Evolutionary conservation across 1,140 invertebrate species (phyloP).

Genomic region (Atta colombica): DNA sequence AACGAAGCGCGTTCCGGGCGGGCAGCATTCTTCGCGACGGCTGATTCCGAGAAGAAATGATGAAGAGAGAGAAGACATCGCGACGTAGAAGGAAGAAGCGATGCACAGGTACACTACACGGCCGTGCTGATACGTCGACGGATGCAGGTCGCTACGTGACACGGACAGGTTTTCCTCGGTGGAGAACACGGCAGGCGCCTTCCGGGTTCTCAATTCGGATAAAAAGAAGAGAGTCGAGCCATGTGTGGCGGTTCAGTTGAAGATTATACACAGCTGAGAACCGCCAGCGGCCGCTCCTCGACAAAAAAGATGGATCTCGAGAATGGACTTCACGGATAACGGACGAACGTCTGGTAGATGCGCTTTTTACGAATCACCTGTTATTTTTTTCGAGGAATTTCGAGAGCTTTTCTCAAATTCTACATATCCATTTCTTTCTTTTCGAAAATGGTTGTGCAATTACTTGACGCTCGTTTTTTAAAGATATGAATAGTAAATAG

Average conservation of each 20-base stretch:
- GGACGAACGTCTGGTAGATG: neutral
- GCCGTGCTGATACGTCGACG: constrained; percentile 28
- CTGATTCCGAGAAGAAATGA: constrained; percentile 28
- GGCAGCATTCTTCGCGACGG: neutral
- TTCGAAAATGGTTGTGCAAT: neutral
- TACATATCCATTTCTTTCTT: neutral
- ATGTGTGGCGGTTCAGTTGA: neutral
- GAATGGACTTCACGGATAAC: constrained; percentile 4
- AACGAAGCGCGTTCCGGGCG: neutral
- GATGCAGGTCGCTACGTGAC: constrained; percentile 71
- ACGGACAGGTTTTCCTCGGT: constrained; percentile 74
- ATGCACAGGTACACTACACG: constrained; percentile 47
- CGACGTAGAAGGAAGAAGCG: neutral
- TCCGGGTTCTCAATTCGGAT: constrained; percentile 70
- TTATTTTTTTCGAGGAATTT: neutral
- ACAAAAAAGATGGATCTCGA: constrained; percentile 24
- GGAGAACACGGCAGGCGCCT: constrained; percentile 51
- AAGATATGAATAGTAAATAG: neutral
- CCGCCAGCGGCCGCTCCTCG: constrained; percentile 43
- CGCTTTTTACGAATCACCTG: neutral
- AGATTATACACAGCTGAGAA: constrained; percentile 52
- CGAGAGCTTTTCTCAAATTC: neutral
- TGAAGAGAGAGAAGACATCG: neutral
- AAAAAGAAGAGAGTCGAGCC: neutral
- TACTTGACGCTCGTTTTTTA: neutral